These are phyloP conservation scores for Acronicta leporina DNA, from an alignment of 2,888 invertebrate species.

Conservation along the genomic window DNA sequence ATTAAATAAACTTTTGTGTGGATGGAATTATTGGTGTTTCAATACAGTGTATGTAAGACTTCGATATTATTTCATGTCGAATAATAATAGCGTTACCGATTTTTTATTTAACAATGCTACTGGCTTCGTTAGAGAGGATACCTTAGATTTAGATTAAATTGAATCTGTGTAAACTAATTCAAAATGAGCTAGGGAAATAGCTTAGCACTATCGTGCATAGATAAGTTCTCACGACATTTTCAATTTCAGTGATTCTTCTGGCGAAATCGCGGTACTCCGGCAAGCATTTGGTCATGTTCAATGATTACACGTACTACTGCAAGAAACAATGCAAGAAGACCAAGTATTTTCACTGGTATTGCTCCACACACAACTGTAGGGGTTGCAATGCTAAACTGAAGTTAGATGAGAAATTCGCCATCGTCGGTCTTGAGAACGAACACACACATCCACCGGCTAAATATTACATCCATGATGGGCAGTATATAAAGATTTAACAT, in stretches of 20 bases:
- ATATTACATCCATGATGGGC: conserved; percentile 75
- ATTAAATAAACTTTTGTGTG: conserved; percentile 9
- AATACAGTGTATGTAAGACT: not conserved
- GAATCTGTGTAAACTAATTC: not conserved
- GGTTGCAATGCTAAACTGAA: conserved; percentile 80
- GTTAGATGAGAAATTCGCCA: conserved; percentile 72
- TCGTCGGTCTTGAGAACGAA: conserved; percentile 66
- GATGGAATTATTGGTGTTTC: not conserved
- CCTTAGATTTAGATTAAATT: too few relatives aligned
- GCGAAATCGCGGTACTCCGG: conserved; percentile 80
- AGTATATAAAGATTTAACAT: conserved; percentile 69
- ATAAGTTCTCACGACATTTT: conserved; percentile 18
- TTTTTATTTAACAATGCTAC: not conserved
- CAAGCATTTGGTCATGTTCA: conserved; percentile 75
- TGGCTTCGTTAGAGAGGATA: not conserved
- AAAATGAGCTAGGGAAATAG: not conserved
- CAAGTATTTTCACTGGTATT: conserved; percentile 78
- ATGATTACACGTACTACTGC: conserved; percentile 81
- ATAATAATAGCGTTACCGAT: too few relatives aligned
- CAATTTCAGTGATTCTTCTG: conserved; percentile 72
- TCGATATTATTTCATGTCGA: too few relatives aligned
- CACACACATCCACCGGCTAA: conserved; percentile 79
- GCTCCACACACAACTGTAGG: conserved; percentile 80
- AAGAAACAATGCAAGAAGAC: conserved; percentile 78
- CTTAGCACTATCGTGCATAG: not conserved